These are phyloP conservation scores for Carassius gibelio DNA, from an alignment of 2,113 vertebrate genomes.

Conservation along the genomic window DNA sequence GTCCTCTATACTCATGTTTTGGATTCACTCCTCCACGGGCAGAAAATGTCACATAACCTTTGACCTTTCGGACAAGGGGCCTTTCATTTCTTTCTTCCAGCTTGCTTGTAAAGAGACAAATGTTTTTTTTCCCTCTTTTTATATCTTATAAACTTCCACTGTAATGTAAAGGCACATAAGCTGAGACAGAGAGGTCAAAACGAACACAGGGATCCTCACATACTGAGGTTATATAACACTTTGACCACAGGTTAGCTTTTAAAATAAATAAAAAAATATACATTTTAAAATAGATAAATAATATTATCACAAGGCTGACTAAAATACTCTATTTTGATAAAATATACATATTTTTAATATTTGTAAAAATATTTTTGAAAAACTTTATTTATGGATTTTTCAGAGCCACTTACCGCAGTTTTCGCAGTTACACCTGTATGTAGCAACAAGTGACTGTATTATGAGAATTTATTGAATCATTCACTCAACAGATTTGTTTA, in stretches of 20 bases:
- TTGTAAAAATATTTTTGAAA: not conserved
- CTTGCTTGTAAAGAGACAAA: constrained; percentile 17
- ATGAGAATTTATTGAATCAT: not conserved
- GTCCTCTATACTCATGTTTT: constrained; percentile 65
- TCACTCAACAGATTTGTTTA: not conserved
- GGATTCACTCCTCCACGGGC: constrained; percentile 62
- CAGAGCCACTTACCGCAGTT: not conserved
- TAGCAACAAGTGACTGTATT: not conserved
- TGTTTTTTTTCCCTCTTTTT: constrained; percentile 11
- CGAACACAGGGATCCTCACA: not conserved
- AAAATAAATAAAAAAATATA: not conserved
- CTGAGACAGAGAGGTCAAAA: not conserved
- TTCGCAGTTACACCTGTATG: not conserved
- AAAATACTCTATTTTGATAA: not conserved
- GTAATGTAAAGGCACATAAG: not conserved
- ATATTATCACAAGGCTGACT: not conserved
- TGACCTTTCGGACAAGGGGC: constrained; percentile 58
- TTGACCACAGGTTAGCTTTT: not conserved
- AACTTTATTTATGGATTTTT: not conserved
- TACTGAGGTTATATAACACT: not conserved
- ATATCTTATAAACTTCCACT: not conserved
- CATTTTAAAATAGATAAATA: not conserved
- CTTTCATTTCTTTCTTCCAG: constrained; percentile 50
- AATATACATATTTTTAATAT: not conserved
- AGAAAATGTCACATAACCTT: constrained; percentile 72